phyloP scores from a whole-genome alignment of 2,888 invertebrate genomes.

The Drosophila demipolita region DNA sequence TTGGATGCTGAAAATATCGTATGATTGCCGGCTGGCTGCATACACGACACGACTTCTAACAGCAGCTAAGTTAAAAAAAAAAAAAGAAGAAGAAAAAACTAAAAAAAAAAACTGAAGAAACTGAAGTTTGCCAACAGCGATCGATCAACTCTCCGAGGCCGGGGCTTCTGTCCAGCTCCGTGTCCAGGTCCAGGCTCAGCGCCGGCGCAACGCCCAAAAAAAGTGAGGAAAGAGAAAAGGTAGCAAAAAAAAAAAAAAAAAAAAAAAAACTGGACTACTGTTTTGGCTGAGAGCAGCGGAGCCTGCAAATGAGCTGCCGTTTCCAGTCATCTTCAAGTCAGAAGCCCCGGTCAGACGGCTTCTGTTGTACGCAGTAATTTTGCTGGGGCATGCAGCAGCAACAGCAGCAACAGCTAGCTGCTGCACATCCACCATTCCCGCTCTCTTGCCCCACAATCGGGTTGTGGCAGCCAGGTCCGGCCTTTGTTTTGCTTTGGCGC shows the following conservation, averaged over 20 bases:
- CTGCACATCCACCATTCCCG: slow-evolving; percentile 11
- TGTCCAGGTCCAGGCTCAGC: slow-evolving; percentile 37
- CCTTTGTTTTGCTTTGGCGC: slow-evolving; percentile 68
- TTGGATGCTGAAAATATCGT: slow-evolving; percentile 82
- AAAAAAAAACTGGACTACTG: slow-evolving; percentile 67
- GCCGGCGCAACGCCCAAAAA: slow-evolving; percentile 71
- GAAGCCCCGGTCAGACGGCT: slow-evolving; percentile 80
- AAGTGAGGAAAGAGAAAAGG: slow-evolving; percentile 12
- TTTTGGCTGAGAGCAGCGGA: slow-evolving; percentile 55
- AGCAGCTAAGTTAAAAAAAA: slow-evolving; percentile 40
- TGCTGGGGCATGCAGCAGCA: slow-evolving; percentile 65
- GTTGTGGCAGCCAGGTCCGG: slow-evolving; percentile 46
- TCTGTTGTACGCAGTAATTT: slow-evolving; percentile 86
- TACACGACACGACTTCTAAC: slow-evolving; percentile 65
- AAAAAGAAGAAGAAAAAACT: slow-evolving; percentile 9
- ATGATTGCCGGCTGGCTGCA: slow-evolving; percentile 75
- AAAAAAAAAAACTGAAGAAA: background rate
- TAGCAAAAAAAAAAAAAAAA: slow-evolving; percentile 14
- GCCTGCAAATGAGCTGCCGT: slow-evolving; percentile 69
- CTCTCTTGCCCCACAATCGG: slow-evolving; percentile 27
- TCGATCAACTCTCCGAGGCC: slow-evolving; percentile 59
- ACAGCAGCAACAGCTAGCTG: slow-evolving; percentile 2
- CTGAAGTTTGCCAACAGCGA: slow-evolving; percentile 46
- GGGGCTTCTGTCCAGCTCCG: slow-evolving; percentile 18
- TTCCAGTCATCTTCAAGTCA: slow-evolving; percentile 36